These are phyloP conservation scores for Synergus japonicus DNA, from an alignment of 2,888 invertebrate genomes.

Conservation along the genomic window DNA sequence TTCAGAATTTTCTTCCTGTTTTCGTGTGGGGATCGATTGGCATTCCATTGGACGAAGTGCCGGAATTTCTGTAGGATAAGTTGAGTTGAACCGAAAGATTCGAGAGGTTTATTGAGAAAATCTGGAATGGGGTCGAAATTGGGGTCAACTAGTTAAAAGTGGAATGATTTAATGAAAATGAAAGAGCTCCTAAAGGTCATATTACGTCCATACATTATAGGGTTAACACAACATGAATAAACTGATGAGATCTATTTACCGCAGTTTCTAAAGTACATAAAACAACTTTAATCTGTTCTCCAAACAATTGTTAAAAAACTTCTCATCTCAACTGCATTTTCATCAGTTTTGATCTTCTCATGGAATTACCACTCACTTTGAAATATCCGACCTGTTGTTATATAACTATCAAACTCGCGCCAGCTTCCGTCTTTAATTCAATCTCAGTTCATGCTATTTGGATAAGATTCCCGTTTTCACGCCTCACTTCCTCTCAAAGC, in stretches of 20 bases:
- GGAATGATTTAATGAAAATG: not conserved
- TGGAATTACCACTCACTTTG: not conserved
- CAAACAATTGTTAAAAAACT: not conserved
- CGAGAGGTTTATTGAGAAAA: not conserved
- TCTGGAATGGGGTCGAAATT: not conserved
- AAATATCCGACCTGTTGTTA: not conserved
- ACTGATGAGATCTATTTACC: no score
- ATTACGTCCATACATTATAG: not conserved
- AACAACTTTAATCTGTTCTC: not conserved
- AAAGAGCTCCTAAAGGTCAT: not conserved
- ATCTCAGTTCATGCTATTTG: not conserved
- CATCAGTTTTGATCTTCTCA: not conserved
- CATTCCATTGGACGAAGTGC: not conserved
- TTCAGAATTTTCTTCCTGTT: slow-evolving; percentile 3
- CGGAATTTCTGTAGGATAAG: not conserved
- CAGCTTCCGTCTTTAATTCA: not conserved
- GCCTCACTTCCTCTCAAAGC: no score
- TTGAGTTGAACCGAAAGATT: not conserved
- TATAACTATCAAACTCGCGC: not conserved
- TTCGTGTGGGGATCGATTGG: not conserved
- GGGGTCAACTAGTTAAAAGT: not conserved
- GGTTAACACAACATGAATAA: not conserved
- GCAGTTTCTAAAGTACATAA: not conserved
- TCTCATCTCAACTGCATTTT: not conserved
- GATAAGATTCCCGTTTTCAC: not conserved